Conservation (phyloP, 2,888 invertebrate genomes). For the Hydrotaea diabolus region DNA sequence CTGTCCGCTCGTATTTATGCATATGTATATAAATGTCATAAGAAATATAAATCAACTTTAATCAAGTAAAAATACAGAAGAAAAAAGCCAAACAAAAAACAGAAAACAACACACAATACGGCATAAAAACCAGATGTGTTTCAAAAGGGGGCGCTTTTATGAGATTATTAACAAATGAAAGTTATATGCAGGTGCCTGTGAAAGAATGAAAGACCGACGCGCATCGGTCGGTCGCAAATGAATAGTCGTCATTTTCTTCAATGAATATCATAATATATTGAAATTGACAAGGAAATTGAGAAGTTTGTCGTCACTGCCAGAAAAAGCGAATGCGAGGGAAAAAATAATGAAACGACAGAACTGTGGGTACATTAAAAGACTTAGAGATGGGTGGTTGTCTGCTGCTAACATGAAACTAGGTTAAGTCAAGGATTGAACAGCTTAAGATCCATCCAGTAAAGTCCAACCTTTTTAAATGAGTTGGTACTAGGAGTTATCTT, state of each 20-base stretch:
- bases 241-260: background rate
- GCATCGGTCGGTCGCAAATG: background rate
- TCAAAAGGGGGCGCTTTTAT: slow-evolving; percentile 48
- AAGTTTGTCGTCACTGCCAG: no score
- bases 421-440: no score
- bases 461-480: no score
- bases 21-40: background rate
- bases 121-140: slow-evolving; percentile 44
- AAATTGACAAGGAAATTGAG: background rate
- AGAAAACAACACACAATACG: background rate
- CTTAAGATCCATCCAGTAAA: no score
- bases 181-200: background rate
- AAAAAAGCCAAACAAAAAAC: background rate
- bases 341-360: no score
- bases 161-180: slow-evolving; percentile 39
- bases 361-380: no score
- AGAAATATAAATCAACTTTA: slow-evolving; percentile 63
- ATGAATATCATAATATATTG: background rate
- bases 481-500: no score
- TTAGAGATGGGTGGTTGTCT: no score
- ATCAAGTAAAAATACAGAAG: slow-evolving; percentile 49
- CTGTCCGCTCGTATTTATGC: background rate
- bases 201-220: background rate
- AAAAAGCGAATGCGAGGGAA: no score
- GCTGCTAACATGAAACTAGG: no score